Base-by-base conservation (phyloP, 2,888 invertebrate species). In the Gastracanthus pulcherrimus region DNA sequence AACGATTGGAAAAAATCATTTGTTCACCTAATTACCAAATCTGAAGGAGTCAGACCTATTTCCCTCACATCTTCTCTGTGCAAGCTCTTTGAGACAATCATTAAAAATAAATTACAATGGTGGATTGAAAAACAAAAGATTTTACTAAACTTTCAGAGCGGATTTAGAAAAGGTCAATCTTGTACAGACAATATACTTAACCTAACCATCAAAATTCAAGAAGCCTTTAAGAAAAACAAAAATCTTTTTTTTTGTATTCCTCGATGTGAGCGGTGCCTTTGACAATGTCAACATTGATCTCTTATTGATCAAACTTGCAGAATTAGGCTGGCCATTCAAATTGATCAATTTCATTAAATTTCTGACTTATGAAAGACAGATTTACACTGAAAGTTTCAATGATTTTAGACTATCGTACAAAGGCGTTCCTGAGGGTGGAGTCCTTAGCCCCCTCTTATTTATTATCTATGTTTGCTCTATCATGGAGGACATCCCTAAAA, bases 391-490 rank as follows among this genome's bases (percentile, higher is more conserved):
- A 7, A 51, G n/a, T 51, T 23, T n/a, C 7, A 51, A 23, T 51
- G 23, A 51, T n/a, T 23, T 23, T 51, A 16, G 51, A 4, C 16
- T 19, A 23, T 0, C 23, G 7, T 16, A 23, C n/a, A 51, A 51
- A 23, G 51, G 51, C n/a, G 51, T 51, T 0, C n/a, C 23, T 2
- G n/a, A 51, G 23, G 82, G 84, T 6, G 84, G 81, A 38, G 84
- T 83, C 11, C 81, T 84, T 23, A 81, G 78, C 26, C 82, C 23
- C 3, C 23, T 51, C 3, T 51, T 51, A 51, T 51, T n/a, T 19
- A 9, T 51, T n/a, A n/a, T 51, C n/a, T 51, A 51, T 51, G 51
- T 23, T 9, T 51, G n/a, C 7, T 9, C 0, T 19, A 51, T 51
- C 2, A 19, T 1, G n/a, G 51, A 19, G 16, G n/a, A 51, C 23